A percentile compares a stretch with the other conserved stretches of the same genome.
phyloP scores from a whole-genome alignment of 2,797 vertebrate species.

The Oreortyx pictus region DNA sequence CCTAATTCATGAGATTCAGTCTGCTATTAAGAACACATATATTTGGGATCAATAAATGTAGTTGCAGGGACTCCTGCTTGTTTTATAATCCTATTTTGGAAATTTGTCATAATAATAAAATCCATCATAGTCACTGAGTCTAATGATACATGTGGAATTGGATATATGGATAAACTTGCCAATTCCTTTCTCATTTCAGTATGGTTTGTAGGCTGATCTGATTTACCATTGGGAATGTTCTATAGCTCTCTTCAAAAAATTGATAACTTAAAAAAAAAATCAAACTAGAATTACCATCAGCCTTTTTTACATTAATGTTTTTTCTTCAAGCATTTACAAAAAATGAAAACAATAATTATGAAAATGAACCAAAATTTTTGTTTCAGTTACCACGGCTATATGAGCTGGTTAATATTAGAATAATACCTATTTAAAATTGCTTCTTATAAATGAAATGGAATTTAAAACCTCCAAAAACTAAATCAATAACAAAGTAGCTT shows the following conservation, averaged over 20 bases:
- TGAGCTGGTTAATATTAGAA: constrained; percentile 27
- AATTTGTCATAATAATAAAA: not conserved
- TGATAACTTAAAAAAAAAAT: not conserved
- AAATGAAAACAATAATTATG: not conserved
- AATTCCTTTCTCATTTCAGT: not conserved
- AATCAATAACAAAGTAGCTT: not conserved
- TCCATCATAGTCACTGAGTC: not conserved
- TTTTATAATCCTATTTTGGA: not conserved
- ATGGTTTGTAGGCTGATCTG: not conserved
- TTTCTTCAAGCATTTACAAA: constrained; percentile 19
- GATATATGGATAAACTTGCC: not conserved
- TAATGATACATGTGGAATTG: not conserved
- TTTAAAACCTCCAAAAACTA: constrained; percentile 9
- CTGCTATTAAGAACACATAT: not conserved
- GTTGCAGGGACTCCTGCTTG: not conserved
- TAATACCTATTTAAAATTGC: not conserved
- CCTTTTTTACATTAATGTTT: not conserved
- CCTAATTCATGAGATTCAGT: not conserved
- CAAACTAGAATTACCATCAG: not conserved
- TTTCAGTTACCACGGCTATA: not conserved
- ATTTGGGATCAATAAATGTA: not conserved
- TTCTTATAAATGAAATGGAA: not conserved
- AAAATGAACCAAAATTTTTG: constrained; percentile 23
- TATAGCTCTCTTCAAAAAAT: not conserved
- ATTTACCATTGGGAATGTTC: not conserved